Evolutionary conservation across 2,113 vertebrate genomes (phyloP), one percentile per base, ranked within the genome.

Genomic region (Passer montanus): DNA sequence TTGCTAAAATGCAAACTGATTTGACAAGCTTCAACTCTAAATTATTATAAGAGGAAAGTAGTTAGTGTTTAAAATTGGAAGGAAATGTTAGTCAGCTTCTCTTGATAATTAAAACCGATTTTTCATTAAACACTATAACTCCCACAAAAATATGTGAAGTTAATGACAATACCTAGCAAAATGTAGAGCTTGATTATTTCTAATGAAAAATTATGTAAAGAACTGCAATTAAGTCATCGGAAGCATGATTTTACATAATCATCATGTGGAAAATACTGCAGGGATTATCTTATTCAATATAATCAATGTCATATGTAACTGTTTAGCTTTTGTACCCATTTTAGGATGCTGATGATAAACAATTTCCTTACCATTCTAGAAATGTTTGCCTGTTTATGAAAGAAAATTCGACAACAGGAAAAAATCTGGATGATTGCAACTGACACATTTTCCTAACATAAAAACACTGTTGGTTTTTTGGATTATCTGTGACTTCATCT

Each of bases 321-420:
- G 64, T 76, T 94, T 69, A 95, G 70, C 64, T 90, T 95, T 72
- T 90, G 37, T 69, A 79, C 17, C 26, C 46, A 50, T 87, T 74
- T 90, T 81, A 90, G 81, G 83, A 72, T 77, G 58, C 88, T 92
- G 56, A 82, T 46, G 41, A 94, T 95, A 96, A 95, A 88, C 56
- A 83, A 64, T 81, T 88, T 50, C 78, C 59, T 80, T 87, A 80
- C 62, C 67, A 89, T 87, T 95, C 78, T 69, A 84, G 74, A 90
- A 93, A 68, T 49, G 69, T 84, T 96, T 92, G 84, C 23, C 59
- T 60, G 27, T 91, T 89, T 89, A 67, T 82, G 56, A 93, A 87
- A 91, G 81, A 88, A 89, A 91, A 87, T 50, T 74, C 26, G 10
- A 70, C 50, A 91, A 81, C 76, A 88, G 87, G 73, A 94, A 91